A percentile compares a stretch with the other conserved stretches of the same genome.
Conservation (phyloP, 2,888 invertebrate genomes). For the Perdita meconis region DNA sequence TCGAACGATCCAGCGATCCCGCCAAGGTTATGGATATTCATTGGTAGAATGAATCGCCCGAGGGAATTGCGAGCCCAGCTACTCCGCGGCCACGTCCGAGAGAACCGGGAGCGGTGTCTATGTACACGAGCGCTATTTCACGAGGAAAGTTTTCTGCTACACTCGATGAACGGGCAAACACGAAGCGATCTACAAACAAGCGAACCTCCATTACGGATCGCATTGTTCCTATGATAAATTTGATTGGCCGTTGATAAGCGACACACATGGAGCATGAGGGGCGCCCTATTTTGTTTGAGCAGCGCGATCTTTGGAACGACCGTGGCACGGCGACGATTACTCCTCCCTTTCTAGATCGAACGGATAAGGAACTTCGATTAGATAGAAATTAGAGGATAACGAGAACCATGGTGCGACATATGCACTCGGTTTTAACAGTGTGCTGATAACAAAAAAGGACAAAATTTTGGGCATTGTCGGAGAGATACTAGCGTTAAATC, state of each 20-base stretch:
- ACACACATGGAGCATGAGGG: neutral
- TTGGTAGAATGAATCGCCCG: conserved; percentile 59
- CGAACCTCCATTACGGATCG: conserved; percentile 16
- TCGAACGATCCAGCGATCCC: conserved; percentile 61
- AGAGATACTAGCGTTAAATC: too few relatives aligned
- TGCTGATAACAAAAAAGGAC: too few relatives aligned
- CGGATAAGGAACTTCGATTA: neutral
- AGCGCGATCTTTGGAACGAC: neutral
- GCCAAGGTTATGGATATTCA: conserved; percentile 66
- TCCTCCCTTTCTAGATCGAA: neutral
- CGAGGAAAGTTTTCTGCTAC: conserved; percentile 60
- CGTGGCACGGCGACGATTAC: neutral
- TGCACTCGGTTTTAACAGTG: too few relatives aligned
- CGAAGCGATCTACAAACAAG: conserved; percentile 34
- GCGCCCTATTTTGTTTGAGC: neutral
- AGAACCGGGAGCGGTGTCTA: conserved; percentile 24
- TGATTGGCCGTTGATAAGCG: conserved; percentile 16
- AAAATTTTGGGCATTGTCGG: too few relatives aligned
- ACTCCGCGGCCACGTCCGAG: conserved; percentile 39
- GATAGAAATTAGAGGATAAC: neutral
- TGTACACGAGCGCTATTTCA: conserved; percentile 48
- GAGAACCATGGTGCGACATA: too few relatives aligned
- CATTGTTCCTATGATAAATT: conserved; percentile 34
- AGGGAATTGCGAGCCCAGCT: conserved; percentile 39
- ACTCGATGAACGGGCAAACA: conserved; percentile 43